A percentile compares a stretch with the other conserved stretches of the same genome.
Conservation (phyloP, 2,888 invertebrate genomes). For the Micoletzkya japonica region DNA sequence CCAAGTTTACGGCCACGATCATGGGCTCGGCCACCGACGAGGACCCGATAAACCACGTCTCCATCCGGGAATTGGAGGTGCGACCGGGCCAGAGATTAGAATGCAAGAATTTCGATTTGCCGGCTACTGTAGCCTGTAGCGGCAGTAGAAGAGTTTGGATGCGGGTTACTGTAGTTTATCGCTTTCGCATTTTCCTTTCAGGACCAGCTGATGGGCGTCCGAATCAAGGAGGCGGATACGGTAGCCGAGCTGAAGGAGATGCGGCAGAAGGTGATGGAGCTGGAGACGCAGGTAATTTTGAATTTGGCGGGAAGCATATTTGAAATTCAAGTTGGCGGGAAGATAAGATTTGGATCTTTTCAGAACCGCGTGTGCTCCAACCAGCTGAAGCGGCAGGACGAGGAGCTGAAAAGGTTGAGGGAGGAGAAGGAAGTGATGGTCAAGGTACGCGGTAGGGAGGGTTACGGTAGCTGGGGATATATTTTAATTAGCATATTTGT, state of each 20-base stretch:
- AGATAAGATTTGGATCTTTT: neutral
- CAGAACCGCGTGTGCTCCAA: conserved; percentile 70
- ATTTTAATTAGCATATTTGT: neutral
- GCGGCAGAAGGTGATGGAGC: conserved; percentile 89
- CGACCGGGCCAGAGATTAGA: neutral
- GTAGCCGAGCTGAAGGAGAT: conserved; percentile 91
- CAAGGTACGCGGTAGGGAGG: conserved; percentile 69
- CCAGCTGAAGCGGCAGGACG: conserved; percentile 80
- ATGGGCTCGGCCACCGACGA: conserved; percentile 47
- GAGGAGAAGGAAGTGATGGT: conserved; percentile 77
- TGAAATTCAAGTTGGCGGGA: neutral
- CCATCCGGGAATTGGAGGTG: conserved; percentile 73
- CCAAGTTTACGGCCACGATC: conserved; percentile 56
- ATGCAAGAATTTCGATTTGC: too few relatives aligned
- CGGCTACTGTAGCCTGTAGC: neutral
- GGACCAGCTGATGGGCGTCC: conserved; percentile 90
- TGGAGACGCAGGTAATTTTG: conserved; percentile 79
- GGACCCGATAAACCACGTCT: conserved; percentile 73
- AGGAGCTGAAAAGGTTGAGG: conserved; percentile 82
- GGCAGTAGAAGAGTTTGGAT: too few relatives aligned
- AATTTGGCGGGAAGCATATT: neutral
- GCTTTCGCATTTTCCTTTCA: conserved; percentile 9
- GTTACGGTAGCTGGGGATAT: neutral
- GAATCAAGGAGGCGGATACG: conserved; percentile 89
- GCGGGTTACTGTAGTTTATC: neutral